Base-by-base conservation (phyloP, 1,140 invertebrate species). In the Calephelis virginiensis region DNA sequence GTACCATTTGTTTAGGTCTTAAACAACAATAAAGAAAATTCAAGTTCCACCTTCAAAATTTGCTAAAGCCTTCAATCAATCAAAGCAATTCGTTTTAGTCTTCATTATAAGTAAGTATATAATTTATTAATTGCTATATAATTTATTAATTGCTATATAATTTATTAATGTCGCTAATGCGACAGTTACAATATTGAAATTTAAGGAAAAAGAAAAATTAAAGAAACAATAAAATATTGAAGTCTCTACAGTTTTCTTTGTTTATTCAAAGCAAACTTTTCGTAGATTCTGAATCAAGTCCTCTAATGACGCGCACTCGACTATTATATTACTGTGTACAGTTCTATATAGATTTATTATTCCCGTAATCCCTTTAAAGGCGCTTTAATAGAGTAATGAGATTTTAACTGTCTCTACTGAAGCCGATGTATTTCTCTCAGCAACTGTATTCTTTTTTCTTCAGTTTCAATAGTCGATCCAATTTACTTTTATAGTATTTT, bases 231-330 rank as follows among this genome's bases (percentile, higher is more conserved):
- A 46, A 45, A 28, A 8, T 53, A n/a, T 43, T 38, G 17, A 11
- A 40, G 63, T 53, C 65, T 71, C 69, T 14, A 62, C 10, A 59
- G 6, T 12, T 61, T 64, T 47, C 62, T 12, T 14, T 64, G 62
- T 71, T 53, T 46, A 43, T 71, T 56, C 46, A 71, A 67, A 60
- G 69, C 65, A 67, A 71, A 71, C 65, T 71, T 67, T 67, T 67
- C 69, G 60, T 62, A 67, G 69, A 71, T 71, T 63, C 69, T 71
- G 69, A 71, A 67, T 65, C 53, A 64, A 71, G 61, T 61, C 63
- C 69, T 71, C 69, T 71, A 71, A 70, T 70, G 68, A 70, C 68
- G 64, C 61, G 45, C 64, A 66, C 68, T 70, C 48, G 64, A 70
- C 61, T 67, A 64, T 66, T 65, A 49, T 56, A 61, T 53, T 69